Conservation (phyloP, 2,888 invertebrate genomes). For the Drosophila gaucha region DNA sequence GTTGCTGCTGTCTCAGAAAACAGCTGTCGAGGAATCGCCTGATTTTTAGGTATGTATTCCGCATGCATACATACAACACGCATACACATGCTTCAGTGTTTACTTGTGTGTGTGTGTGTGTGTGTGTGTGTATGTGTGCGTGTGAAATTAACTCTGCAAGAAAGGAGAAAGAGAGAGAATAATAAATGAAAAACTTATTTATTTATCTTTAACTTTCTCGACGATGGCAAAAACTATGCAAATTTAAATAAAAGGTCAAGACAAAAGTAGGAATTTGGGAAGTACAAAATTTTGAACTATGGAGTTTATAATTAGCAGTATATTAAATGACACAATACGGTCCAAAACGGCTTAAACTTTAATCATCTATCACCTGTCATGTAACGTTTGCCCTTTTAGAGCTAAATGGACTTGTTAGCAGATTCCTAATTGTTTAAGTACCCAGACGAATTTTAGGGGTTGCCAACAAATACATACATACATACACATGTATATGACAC, state of each 20-base stretch:
- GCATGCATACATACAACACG: constrained; percentile 27
- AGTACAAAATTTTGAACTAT: background rate
- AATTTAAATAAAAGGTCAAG: background rate
- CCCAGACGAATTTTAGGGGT: background rate
- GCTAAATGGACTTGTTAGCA: constrained; percentile 4
- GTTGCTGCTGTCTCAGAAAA: constrained; percentile 52
- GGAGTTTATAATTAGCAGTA: background rate
- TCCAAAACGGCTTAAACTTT: background rate
- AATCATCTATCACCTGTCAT: constrained; percentile 4
- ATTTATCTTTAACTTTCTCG: background rate
- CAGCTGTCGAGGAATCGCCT: constrained; percentile 79
- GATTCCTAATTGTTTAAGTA: background rate
- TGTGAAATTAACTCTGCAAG: constrained; percentile 12
- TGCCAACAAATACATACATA: constrained; percentile 1
- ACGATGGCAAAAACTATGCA: background rate
- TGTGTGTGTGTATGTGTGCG: background rate
- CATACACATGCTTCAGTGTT: background rate
- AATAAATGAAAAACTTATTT: background rate
- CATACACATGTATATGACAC: background rate
- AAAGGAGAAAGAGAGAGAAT: constrained; percentile 5
- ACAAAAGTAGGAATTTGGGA: too few relatives aligned
- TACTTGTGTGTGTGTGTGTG: constrained; percentile 14
- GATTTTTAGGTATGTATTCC: constrained; percentile 81
- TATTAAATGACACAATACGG: background rate
- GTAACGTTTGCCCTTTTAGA: constrained; percentile 40